These are phyloP conservation scores for Tiphia femorata DNA, from an alignment of 2,888 invertebrate genomes.

Conservation along the genomic window DNA sequence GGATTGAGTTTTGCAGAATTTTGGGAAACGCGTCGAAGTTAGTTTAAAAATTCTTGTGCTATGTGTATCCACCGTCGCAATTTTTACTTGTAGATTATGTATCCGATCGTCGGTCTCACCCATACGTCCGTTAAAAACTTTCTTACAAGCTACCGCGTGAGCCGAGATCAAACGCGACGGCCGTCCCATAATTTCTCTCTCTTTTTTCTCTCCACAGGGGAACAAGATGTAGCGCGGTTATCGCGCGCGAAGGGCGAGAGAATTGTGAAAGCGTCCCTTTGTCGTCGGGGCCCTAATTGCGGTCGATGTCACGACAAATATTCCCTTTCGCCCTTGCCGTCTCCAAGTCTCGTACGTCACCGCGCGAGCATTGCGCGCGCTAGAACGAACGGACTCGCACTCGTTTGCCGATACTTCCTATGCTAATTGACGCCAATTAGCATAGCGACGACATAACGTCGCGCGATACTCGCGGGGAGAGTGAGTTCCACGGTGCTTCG, in stretches of 20 bases:
- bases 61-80: too few relatives aligned
- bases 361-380: slow-evolving; percentile 30
- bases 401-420: slow-evolving; percentile 61
- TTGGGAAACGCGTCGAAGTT: too few relatives aligned
- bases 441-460: slow-evolving; percentile 58
- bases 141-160: too few relatives aligned
- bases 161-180: slow-evolving; percentile 13
- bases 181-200: not conserved
- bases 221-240: not conserved
- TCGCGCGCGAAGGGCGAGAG: not conserved
- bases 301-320: slow-evolving; percentile 60
- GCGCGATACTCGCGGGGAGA: slow-evolving; percentile 17
- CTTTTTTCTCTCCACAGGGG: not conserved
- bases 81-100: too few relatives aligned
- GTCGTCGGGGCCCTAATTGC: slow-evolving; percentile 48
- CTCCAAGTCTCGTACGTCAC: slow-evolving; percentile 37
- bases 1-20: too few relatives aligned
- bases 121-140: too few relatives aligned
- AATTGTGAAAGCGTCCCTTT: slow-evolving; percentile 20
- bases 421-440: slow-evolving; percentile 66
- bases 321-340: slow-evolving; percentile 44
- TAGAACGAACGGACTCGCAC: too few relatives aligned
- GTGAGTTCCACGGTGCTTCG: too few relatives aligned
- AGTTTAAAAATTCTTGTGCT: too few relatives aligned
- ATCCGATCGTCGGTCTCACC: too few relatives aligned